Evolutionary conservation across 2,113 vertebrate genomes (phyloP), one percentile per base, ranked within the genome.

Genomic region (Pluvianellus socialis): DNA sequence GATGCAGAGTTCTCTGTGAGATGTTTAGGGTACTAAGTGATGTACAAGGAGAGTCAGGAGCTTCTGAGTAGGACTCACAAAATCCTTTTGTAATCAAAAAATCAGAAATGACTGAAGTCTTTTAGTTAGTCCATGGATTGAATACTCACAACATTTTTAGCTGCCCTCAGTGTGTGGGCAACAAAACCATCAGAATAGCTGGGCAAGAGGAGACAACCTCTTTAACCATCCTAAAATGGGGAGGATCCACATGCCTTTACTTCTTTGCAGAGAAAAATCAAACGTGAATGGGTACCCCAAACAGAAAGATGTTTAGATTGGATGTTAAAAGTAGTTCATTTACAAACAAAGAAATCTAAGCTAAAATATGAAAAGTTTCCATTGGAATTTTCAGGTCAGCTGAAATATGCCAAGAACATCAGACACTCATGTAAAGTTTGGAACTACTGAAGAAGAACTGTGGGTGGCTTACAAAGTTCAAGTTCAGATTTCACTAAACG

Each of bases 11-110:
- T 49, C 32, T 88, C 8, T 52, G 35, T 27, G 26, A 76, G 33
- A 5, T 22, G 5, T 53, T 87, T n/a, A 30, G 27, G 4, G 15
- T 26, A 66, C 6, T 49, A 10, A 68, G 16, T 52, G 33, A 68
- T 6, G 3, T 27, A 63, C 1, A 44, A 16, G 33, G 33, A 82
- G 8, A 59, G 5, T 4, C 0, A 0, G 19, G 23, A 45, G 4
- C 3, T 79, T 58, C 5, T 63, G 22, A 71, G 14, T 5, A 3
- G 2, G 18, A 11, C 27, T 52, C 5, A 68, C 5, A 52, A 56
- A 73, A 12, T 15, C 15, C 2, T 26, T 66, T 66, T 74, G 10
- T 71, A 27, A 50, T n/a, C 27, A 2, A 80, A 66, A 33, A 71
- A 56, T 2, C 7, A 17, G 15, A 90, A 63, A 21, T 68, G 20